A percentile compares a stretch with the other conserved stretches of the same genome.
Conservation (phyloP, 2,888 invertebrate genomes). For the Eledona agricola region DNA sequence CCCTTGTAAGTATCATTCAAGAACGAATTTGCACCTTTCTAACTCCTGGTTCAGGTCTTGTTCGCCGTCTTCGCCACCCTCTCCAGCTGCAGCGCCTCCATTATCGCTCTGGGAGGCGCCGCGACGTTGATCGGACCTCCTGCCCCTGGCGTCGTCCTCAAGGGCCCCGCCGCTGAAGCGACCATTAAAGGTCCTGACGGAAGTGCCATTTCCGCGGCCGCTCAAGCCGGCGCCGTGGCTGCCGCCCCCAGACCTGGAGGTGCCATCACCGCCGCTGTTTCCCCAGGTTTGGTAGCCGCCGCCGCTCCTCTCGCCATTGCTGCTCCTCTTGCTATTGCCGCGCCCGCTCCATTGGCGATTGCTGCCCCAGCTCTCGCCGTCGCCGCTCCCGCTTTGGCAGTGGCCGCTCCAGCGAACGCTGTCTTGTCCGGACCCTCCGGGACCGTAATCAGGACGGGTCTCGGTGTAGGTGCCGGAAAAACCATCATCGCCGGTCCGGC, state of each 20-base stretch:
- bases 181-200: slow-evolving; percentile 54
- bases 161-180: slow-evolving; percentile 45
- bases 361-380: slow-evolving; percentile 11
- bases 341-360: slow-evolving; percentile 26
- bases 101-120: slow-evolving; percentile 27
- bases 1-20: slow-evolving; percentile 42
- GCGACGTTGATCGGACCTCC: slow-evolving; percentile 39
- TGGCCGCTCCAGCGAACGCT: slow-evolving; percentile 33
- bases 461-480: slow-evolving; percentile 2
- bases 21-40: neutral
- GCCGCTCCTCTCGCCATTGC: slow-evolving; percentile 30
- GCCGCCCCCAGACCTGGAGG: slow-evolving; percentile 38
- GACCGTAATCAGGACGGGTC: slow-evolving; percentile 27
- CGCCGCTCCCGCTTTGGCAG: slow-evolving; percentile 16
- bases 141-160: slow-evolving; percentile 38
- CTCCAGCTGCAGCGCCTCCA: slow-evolving; percentile 35
- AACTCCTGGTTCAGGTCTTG: slow-evolving; percentile 19
- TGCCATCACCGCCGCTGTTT: slow-evolving; percentile 43
- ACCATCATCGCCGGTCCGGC: slow-evolving; percentile 12
- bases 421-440: slow-evolving; percentile 42
- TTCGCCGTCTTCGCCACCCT: slow-evolving; percentile 28
- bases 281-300: slow-evolving; percentile 36
- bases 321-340: slow-evolving; percentile 16
- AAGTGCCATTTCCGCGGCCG: slow-evolving; percentile 60
- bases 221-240: slow-evolving; percentile 47